Evolutionary conservation across 2,113 vertebrate genomes (phyloP), one percentile per base, ranked within the genome.

Genomic region (Thunnus maccoyii): DNA sequence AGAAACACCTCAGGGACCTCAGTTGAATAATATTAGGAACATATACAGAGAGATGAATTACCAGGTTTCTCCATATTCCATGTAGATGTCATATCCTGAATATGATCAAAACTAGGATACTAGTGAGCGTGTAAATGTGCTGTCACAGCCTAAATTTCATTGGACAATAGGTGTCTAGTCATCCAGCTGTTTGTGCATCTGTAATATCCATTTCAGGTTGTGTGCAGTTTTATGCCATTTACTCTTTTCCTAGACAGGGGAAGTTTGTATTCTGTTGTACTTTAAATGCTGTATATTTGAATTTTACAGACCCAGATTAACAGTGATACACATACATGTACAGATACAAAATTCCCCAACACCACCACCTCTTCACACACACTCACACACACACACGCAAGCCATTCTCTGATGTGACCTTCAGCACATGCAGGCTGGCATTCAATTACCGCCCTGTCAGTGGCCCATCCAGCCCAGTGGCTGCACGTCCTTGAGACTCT

Each of bases 361-460:
- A 41, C 55, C 48, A 44, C 65, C 15, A 27, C 7, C 15, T 14
- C 20, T 36, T 66, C 20, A 30, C 14, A 41, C 51, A 54, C 44
- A 66, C 20, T 20, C 14, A 79, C 64, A 74, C 44, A 55, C 46
- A 54, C 68, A 72, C 69, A 68, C 54, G 7, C 66, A 63, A 74
- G 72, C 80, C 56, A 54, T 85, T 88, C 70, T 83, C 82, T 90
- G 86, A 90, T 85, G 82, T 94, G 93, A 94, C 92, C 93, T 94
- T 94, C 92, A 92, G 90, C 85, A 84, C 88, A 88, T 79, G 80
- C 86, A 86, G 89, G 77, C 89, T 91, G 88, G 92, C 92, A 91
- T 94, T 95, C 92, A 94, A 88, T 94, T 94, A 94, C 92, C 82
- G 77, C 90, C 88, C 85, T 93, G 89, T 92, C 93, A 91, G 87